Percentiles rank a stretch among this genome's conserved stretches.
Conservation (phyloP, 2,797 vertebrate genomes). For the Propithecus deckenii region DNA sequence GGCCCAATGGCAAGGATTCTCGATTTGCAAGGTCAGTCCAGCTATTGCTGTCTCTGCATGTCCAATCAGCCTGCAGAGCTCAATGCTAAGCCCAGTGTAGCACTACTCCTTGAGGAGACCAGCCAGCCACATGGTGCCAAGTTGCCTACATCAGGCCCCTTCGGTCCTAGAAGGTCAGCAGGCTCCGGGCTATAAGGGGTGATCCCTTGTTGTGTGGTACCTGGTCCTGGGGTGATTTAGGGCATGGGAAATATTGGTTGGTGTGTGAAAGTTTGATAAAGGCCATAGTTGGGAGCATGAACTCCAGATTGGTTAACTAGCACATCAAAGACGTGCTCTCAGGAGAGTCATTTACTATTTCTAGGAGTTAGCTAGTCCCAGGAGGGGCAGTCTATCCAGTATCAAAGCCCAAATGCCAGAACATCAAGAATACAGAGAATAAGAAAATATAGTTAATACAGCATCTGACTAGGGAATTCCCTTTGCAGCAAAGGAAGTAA, state of each 20-base stretch:
- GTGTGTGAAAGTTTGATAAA: background rate
- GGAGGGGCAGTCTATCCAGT: background rate
- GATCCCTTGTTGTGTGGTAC: background rate
- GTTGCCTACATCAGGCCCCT: background rate
- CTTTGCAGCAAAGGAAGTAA: background rate
- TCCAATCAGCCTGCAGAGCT: background rate
- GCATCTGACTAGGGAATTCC: background rate
- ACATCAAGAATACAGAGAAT: background rate
- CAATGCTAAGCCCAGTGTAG: background rate
- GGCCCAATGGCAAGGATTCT: background rate
- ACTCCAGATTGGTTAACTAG: background rate
- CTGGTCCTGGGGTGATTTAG: background rate
- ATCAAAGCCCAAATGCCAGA: background rate
- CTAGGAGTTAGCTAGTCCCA: background rate
- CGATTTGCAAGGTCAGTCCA: background rate
- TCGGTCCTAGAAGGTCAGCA: background rate
- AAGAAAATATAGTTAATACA: background rate
- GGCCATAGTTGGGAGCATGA: background rate
- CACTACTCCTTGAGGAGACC: background rate
- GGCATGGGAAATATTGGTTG: background rate
- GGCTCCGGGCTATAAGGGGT: background rate
- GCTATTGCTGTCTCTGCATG: background rate
- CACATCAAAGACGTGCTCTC: background rate
- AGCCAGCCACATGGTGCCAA: background rate
- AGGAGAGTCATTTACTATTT: background rate